Conservation (phyloP, 2,113 vertebrate genomes). For the Aplodontia rufa region DNA sequence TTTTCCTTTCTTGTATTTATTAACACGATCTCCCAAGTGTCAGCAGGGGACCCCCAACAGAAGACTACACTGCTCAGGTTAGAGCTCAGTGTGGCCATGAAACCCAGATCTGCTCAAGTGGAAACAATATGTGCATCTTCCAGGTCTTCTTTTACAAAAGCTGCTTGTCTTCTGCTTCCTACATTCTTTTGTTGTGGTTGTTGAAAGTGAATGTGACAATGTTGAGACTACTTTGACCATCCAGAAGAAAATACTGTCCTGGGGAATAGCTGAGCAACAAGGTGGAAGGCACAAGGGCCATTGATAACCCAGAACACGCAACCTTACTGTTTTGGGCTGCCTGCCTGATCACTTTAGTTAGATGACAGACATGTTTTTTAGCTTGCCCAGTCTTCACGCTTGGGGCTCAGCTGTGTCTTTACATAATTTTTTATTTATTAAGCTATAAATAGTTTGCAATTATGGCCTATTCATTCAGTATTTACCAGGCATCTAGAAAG, state of each 20-base stretch:
- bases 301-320: neutral
- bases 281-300: neutral
- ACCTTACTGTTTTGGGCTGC: neutral
- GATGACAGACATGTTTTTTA: neutral
- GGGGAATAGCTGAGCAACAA: neutral
- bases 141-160: neutral
- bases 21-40: neutral
- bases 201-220: neutral
- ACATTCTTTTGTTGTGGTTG: neutral
- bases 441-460: neutral
- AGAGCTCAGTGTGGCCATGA: neutral
- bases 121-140: neutral
- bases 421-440: neutral
- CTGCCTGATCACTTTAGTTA: neutral
- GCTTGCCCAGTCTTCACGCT: neutral
- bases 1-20: neutral
- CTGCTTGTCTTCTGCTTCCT: neutral
- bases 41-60: neutral
- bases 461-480: neutral
- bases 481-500: neutral
- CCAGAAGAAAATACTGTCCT: neutral
- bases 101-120: neutral
- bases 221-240: neutral
- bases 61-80: neutral
- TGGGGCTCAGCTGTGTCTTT: neutral